Percentiles rank a stretch among this genome's conserved stretches.
Evolutionary conservation across 2,888 invertebrate genomes (phyloP).

Genomic region (Crocallis elinguaria): DNA sequence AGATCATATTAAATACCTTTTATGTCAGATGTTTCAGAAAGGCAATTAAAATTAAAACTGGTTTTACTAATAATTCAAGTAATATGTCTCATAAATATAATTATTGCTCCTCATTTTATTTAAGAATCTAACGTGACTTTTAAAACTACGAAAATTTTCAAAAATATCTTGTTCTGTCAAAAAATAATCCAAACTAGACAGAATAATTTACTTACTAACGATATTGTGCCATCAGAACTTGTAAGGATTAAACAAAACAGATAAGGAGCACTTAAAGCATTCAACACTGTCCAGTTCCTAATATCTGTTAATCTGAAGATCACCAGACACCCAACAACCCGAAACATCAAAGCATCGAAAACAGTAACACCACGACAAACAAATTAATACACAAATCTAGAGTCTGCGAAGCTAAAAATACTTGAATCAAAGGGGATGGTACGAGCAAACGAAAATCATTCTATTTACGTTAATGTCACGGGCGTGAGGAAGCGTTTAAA

Average conservation of each 20-base stretch:
- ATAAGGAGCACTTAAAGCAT: slow-evolving; percentile 49
- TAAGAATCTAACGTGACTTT: neutral
- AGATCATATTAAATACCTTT: too few species aligned
- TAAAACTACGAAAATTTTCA: neutral
- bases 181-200: neutral
- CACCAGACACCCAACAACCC: slow-evolving; percentile 74
- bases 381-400: slow-evolving; percentile 81
- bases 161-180: neutral
- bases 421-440: slow-evolving; percentile 80
- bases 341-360: slow-evolving; percentile 80
- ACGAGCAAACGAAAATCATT: slow-evolving; percentile 74
- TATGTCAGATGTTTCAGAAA: too few species aligned
- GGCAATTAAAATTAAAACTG: too few species aligned
- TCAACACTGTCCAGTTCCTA: slow-evolving; percentile 59
- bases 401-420: slow-evolving; percentile 80
- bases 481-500: slow-evolving; percentile 85
- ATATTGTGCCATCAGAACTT: slow-evolving; percentile 1
- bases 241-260: slow-evolving; percentile 30
- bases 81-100: too few species aligned
- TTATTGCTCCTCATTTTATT: too few species aligned
- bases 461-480: slow-evolving; percentile 85
- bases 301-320: slow-evolving; percentile 70
- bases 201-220: neutral
- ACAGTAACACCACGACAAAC: slow-evolving; percentile 66
- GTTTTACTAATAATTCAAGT: too few species aligned